Evolutionary conservation across 1,140 invertebrate genomes (phyloP).

Genomic region (Drosophila leontia): DNA sequence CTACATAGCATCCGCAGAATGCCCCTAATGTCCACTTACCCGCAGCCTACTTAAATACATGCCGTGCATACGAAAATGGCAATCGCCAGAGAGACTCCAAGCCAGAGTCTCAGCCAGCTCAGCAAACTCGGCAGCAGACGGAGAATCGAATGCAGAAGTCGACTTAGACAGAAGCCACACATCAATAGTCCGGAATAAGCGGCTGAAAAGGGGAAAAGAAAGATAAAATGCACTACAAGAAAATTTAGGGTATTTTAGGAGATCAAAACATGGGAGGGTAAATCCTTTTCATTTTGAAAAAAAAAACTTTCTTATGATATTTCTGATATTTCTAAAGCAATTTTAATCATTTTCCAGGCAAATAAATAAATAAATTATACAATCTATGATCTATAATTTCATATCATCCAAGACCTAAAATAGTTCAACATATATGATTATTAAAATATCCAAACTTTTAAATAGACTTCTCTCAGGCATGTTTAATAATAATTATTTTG

Average conservation of each 20-base stretch:
- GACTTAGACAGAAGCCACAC: slow-evolving; percentile 45
- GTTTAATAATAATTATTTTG: no score
- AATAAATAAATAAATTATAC: neutral
- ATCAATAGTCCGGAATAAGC: slow-evolving; percentile 52
- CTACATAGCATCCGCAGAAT: slow-evolving; percentile 64
- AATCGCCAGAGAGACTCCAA: slow-evolving; percentile 15
- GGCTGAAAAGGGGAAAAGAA: slow-evolving; percentile 8
- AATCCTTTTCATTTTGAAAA: no score
- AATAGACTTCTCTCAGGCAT: neutral
- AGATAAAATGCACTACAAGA: slow-evolving; percentile 14
- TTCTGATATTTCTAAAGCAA: no score
- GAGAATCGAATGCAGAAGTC: slow-evolving; percentile 6
- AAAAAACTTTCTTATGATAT: neutral
- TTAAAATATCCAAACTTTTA: neutral
- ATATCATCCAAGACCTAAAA: no score
- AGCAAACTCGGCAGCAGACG: slow-evolving; percentile 9
- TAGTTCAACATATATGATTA: no score
- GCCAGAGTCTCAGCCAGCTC: neutral
- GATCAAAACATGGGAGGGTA: neutral
- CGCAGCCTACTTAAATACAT: slow-evolving; percentile 75
- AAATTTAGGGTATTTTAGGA: neutral
- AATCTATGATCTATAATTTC: no score
- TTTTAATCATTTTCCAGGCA: neutral
- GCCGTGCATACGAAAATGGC: slow-evolving; percentile 71
- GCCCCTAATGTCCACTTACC: slow-evolving; percentile 80